These are phyloP conservation scores for Alouatta palliata DNA, from an alignment of 2,113 vertebrate species.

Conservation along the genomic window DNA sequence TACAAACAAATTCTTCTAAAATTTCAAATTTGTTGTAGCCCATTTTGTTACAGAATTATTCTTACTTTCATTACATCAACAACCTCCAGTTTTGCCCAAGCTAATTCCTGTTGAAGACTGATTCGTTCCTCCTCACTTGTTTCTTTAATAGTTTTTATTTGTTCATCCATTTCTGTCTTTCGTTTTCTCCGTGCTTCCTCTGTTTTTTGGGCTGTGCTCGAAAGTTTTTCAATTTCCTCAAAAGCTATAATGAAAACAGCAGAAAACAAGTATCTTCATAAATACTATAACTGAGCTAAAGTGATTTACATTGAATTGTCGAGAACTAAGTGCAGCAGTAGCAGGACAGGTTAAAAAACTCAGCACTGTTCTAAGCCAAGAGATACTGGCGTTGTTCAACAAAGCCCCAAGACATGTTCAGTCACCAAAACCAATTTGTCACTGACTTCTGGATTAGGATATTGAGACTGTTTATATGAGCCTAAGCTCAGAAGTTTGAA, in stretches of 20 bases:
- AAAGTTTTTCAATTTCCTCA: constrained; percentile 94
- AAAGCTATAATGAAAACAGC: constrained; percentile 87
- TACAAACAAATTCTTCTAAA: neutral
- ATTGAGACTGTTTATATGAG: neutral
- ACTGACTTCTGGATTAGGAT: neutral
- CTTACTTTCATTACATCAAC: constrained; percentile 94
- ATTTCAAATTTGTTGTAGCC: neutral
- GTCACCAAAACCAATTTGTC: neutral
- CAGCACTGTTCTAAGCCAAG: neutral
- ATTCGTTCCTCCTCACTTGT: constrained; percentile 92
- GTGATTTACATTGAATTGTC: neutral
- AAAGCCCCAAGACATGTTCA: neutral
- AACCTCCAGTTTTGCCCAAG: constrained; percentile 93
- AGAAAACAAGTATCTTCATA: constrained; percentile 63
- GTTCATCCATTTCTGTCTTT: constrained; percentile 93
- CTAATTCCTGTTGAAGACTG: constrained; percentile 92
- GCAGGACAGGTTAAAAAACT: constrained; percentile 55
- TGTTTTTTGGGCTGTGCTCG: constrained; percentile 91
- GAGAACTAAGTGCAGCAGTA: constrained; percentile 49
- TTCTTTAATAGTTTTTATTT: constrained; percentile 90
- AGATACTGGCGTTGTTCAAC: neutral
- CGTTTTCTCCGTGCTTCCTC: constrained; percentile 92
- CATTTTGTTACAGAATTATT: neutral
- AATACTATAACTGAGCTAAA: neutral
- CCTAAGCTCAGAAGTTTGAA: neutral